Percentiles rank a stretch among this genome's conserved stretches.
phyloP scores from a whole-genome alignment of 1,140 invertebrate species.

The Vanessa tameamea region DNA sequence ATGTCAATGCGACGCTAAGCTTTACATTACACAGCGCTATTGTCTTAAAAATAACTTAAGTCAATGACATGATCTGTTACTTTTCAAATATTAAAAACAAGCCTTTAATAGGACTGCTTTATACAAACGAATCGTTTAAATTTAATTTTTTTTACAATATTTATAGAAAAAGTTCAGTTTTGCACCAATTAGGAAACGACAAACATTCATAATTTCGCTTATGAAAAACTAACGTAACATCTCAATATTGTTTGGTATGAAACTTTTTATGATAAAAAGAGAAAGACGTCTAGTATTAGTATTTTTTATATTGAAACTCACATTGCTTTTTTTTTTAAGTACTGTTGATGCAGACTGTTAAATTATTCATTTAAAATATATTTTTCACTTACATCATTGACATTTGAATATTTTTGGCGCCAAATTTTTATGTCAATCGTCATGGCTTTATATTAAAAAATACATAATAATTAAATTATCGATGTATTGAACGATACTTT shows the following conservation, averaged over 20 bases:
- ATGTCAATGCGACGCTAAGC: conserved; percentile 23
- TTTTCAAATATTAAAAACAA: conserved; percentile 22
- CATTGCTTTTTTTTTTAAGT: background rate
- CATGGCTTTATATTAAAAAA: no score
- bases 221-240: background rate
- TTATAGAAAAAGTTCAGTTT: conserved; percentile 16
- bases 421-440: no score
- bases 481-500: no score
- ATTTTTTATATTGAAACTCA: conserved; percentile 8
- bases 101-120: background rate
- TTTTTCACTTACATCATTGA: background rate
- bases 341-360: background rate
- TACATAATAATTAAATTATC: no score
- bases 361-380: background rate
- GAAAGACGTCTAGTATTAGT: background rate
- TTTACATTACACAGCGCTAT: conserved; percentile 33
- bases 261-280: background rate
- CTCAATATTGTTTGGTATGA: conserved; percentile 4
- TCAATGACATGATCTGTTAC: conserved; percentile 11
- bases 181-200: conserved; percentile 17
- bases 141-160: conserved; percentile 12
- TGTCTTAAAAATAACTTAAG: conserved; percentile 30
- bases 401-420: no score
- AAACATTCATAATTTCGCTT: conserved; percentile 12
- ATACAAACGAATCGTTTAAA: conserved; percentile 18